Evolutionary conservation across 2,113 vertebrate species (phyloP).

Genomic region (Apodemus speciosus): DNA sequence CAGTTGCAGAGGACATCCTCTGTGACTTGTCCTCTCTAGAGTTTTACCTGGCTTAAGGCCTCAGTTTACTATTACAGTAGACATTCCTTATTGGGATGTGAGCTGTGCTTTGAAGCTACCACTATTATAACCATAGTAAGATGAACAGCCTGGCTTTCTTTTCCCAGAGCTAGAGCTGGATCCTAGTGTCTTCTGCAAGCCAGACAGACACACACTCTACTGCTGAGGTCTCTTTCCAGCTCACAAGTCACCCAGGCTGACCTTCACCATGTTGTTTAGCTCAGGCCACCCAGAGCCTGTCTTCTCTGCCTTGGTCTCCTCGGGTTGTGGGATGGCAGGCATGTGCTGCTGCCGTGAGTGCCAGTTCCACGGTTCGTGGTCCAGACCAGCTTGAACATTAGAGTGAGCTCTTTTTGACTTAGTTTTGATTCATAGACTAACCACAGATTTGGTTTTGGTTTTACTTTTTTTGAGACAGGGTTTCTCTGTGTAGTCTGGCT

Average conservation of each 20-base stretch:
- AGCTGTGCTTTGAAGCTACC: constrained; percentile 14
- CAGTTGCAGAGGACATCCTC: background rate
- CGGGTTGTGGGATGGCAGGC: background rate
- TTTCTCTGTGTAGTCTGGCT: background rate
- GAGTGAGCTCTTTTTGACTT: constrained; percentile 27
- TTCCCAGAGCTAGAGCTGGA: background rate
- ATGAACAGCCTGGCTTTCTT: background rate
- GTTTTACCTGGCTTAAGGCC: background rate
- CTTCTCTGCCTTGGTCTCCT: background rate
- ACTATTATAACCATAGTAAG: background rate
- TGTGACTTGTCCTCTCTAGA: background rate
- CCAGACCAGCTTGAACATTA: constrained; percentile 15
- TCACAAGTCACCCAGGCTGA: background rate
- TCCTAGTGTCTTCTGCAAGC: background rate
- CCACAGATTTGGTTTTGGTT: background rate
- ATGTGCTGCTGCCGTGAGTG: background rate
- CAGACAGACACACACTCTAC: too few species aligned
- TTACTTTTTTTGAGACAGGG: background rate
- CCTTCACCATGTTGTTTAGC: background rate
- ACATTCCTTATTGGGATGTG: background rate
- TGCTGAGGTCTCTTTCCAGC: background rate
- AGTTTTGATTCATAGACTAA: background rate
- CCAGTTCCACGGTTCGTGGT: background rate
- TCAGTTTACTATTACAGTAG: constrained; percentile 12
- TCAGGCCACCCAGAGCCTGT: background rate